Base-by-base conservation (phyloP, 2,797 vertebrate species). In the Rhinatrema bivittatum region DNA sequence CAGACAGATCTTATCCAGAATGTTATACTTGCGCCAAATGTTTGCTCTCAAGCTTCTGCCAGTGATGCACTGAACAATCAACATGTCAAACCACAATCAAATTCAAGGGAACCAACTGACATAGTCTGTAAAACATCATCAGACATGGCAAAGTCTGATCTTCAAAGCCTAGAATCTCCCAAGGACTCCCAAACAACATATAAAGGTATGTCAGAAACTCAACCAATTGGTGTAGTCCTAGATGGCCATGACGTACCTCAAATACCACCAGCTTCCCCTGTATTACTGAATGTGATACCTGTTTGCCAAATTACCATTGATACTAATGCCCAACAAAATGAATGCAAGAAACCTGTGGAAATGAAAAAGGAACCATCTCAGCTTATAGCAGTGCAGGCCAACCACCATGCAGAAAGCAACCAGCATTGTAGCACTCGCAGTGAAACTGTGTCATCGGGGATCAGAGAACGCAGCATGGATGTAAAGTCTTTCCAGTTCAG, bases 221-320 rank as follows among this genome's bases (percentile, higher is more conserved):
- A 82, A 74, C 40, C 9, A 12, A 10, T 16, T 1, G 3, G 9
- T 14, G 13, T 25, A 12, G 7, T n/a, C 1, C 1, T 0, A 25
- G 40, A 24, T 1, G 3, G 10, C 7, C 20, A 39, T 17, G n/a
- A 49, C 60, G 74, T 29, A 17, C 13, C 5, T 52, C 60, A 12
- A 44, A 65, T 54, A 2, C 20, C 44, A 0, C 7, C 24, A 23
- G 39, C 54, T 21, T 27, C 40, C 50, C 20, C 44, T 2, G 17
- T 32, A 29, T 48, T 45, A 35, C 44, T 46, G 36, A 67, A 64
- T 39, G 37, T 59, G 12, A 56, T 79, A 46, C 74, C 81, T 4
- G 55, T 45, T 22, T 81, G 84, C 76, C 87, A 87, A 65, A 84
- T 83, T 52, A 81, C 73, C 33, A 55, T 68, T 11, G 53, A 71